Evolutionary conservation across 2,113 vertebrate species (phyloP).

Genomic region (Neolamprologus longior): DNA sequence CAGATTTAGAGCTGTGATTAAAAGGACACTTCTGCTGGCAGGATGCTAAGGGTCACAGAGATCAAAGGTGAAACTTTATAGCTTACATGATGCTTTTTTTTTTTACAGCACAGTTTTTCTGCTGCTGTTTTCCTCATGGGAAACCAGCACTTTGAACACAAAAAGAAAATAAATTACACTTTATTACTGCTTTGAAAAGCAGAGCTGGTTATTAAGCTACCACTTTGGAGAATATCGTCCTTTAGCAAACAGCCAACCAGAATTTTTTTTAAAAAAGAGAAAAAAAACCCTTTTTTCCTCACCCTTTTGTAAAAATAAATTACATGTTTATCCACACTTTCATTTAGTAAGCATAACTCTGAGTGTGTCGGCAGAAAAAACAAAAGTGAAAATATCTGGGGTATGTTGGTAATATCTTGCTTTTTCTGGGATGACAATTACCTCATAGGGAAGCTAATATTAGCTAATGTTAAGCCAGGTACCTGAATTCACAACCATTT

Average conservation of each 20-base stretch:
- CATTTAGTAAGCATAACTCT: neutral
- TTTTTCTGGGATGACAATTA: neutral
- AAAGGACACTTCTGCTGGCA: constrained; percentile 30
- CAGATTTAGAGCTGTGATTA: constrained; percentile 53
- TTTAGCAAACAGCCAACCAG: neutral
- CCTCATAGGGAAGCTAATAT: neutral
- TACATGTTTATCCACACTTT: neutral
- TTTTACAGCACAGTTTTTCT: neutral
- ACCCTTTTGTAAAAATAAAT: neutral
- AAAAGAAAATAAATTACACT: neutral
- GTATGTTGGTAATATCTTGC: neutral
- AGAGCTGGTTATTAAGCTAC: neutral
- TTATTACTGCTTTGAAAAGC: neutral
- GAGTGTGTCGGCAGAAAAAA: neutral
- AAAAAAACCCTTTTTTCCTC: neutral
- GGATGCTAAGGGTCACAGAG: neutral
- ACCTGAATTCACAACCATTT: neutral
- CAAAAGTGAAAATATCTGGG: neutral
- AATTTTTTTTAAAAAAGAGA: accelerated
- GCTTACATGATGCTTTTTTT: neutral
- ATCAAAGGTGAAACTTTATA: neutral
- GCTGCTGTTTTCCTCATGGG: neutral
- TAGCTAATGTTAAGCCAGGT: neutral
- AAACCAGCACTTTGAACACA: neutral
- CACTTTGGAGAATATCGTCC: neutral